Evolutionary conservation across 2,888 invertebrate species (phyloP).

Genomic region (Ommatoiulus sabulosus): DNA sequence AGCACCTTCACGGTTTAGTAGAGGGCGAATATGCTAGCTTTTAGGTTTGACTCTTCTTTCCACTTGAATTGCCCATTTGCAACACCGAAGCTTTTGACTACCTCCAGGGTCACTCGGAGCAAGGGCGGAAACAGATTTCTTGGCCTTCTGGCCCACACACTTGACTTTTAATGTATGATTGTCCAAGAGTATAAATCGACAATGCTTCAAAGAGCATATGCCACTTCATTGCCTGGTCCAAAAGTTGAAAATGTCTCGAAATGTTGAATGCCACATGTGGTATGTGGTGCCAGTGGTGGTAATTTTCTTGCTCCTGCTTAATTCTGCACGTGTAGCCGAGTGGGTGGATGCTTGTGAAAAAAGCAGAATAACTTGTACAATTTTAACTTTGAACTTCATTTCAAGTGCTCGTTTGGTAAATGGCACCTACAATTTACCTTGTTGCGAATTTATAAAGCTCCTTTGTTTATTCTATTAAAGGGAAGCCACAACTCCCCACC

Average conservation of each 20-base stretch:
- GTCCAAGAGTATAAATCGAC: neutral
- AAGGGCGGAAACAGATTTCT: constrained; percentile 40
- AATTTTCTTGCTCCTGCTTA: neutral
- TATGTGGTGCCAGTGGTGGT: too few species aligned
- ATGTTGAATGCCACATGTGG: neutral
- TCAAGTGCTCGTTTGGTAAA: neutral
- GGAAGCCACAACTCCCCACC: neutral
- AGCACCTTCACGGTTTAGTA: constrained; percentile 36
- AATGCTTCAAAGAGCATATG: neutral
- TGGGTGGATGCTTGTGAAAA: constrained; percentile 23
- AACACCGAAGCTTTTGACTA: constrained; percentile 2
- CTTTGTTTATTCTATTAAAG: neutral
- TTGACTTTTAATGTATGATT: constrained; percentile 4
- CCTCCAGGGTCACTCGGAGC: constrained; percentile 15
- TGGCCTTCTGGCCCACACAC: constrained; percentile 47
- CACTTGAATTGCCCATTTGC: constrained; percentile 32
- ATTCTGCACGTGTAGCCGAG: neutral
- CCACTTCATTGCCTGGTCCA: neutral
- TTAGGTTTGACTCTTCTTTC: constrained; percentile 15
- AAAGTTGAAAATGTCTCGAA: neutral
- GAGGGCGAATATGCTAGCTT: neutral
- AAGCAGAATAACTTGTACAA: neutral
- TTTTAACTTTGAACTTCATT: constrained; percentile 33
- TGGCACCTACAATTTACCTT: neutral
- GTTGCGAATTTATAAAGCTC: neutral